phyloP scores from a whole-genome alignment of 2,113 vertebrate genomes.

The Propithecus coquereli region DNA sequence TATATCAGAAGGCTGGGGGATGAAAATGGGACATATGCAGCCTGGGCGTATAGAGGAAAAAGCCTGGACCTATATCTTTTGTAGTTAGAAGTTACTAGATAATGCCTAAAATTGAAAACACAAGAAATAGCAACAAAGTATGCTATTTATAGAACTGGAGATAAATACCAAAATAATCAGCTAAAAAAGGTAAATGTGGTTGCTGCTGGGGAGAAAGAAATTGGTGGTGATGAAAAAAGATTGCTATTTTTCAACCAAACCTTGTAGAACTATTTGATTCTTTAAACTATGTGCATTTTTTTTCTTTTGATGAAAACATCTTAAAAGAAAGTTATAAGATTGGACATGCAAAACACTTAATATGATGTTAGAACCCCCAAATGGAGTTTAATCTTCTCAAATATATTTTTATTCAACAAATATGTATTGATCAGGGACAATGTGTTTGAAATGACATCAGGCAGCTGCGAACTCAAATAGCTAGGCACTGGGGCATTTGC shows the following conservation, averaged over 20 bases:
- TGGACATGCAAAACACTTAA: not conserved
- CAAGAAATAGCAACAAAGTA: slow-evolving; percentile 36
- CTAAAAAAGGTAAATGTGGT: slow-evolving; percentile 14
- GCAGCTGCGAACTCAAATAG: not conserved
- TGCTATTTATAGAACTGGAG: slow-evolving; percentile 56
- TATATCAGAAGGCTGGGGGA: not conserved
- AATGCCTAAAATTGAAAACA: slow-evolving; percentile 30
- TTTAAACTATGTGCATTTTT: not conserved
- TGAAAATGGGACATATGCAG: not conserved
- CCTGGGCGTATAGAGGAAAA: not conserved
- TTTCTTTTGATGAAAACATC: not conserved
- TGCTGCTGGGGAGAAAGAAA: slow-evolving; percentile 43
- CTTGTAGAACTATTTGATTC: not conserved
- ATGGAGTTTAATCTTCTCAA: not conserved
- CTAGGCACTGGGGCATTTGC: not conserved
- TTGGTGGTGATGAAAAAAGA: not conserved
- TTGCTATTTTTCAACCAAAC: slow-evolving; percentile 57
- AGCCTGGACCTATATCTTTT: not conserved
- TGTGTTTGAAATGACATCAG: not conserved
- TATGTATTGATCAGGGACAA: not conserved
- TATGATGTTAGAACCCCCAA: not conserved
- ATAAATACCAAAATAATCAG: slow-evolving; percentile 67
- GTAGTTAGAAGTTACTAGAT: slow-evolving; percentile 11
- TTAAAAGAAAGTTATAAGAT: not conserved
- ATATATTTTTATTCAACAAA: not conserved